Percentiles rank a stretch among this genome's conserved stretches.
Conservation (phyloP, 2,113 vertebrate genomes). For the Pyrgilauda ruficollis region DNA sequence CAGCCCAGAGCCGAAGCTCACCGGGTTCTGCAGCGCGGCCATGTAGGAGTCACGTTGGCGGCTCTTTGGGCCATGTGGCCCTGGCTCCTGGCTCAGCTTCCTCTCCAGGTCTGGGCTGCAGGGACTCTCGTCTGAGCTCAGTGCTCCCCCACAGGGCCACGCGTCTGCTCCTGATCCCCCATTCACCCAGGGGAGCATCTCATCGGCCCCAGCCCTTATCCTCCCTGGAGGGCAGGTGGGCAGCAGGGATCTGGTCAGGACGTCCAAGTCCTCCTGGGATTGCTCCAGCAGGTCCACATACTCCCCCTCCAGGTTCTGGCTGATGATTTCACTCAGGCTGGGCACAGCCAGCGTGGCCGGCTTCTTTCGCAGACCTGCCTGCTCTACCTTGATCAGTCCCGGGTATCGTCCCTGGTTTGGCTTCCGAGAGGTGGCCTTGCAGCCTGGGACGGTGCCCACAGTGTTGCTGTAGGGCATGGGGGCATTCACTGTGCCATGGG, state of each 20-base stretch:
- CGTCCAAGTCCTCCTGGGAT: slow-evolving; percentile 56
- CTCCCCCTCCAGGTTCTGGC: slow-evolving; percentile 80
- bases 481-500: slow-evolving; percentile 16
- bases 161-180: not conserved
- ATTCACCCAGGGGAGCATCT: not conserved
- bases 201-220: fast-evolving
- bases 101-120: slow-evolving; percentile 72
- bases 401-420: slow-evolving; percentile 66
- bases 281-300: slow-evolving; percentile 86
- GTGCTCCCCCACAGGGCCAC: slow-evolving; percentile 42
- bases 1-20: slow-evolving; percentile 55
- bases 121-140: slow-evolving; percentile 72
- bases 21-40: slow-evolving; percentile 72
- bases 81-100: slow-evolving; percentile 59
- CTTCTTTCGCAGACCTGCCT: slow-evolving; percentile 20
- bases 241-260: not conserved
- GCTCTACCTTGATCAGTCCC: slow-evolving; percentile 72
- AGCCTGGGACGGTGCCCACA: slow-evolving; percentile 48
- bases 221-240: fast-evolving
- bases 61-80: slow-evolving; percentile 63
- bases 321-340: slow-evolving; percentile 68
- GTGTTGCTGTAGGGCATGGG: not conserved
- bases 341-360: slow-evolving; percentile 64
- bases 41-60: slow-evolving; percentile 79
- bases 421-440: slow-evolving; percentile 66